Evolutionary conservation across 2,113 vertebrate species (phyloP).

Genomic region (Paradisaea rubra): DNA sequence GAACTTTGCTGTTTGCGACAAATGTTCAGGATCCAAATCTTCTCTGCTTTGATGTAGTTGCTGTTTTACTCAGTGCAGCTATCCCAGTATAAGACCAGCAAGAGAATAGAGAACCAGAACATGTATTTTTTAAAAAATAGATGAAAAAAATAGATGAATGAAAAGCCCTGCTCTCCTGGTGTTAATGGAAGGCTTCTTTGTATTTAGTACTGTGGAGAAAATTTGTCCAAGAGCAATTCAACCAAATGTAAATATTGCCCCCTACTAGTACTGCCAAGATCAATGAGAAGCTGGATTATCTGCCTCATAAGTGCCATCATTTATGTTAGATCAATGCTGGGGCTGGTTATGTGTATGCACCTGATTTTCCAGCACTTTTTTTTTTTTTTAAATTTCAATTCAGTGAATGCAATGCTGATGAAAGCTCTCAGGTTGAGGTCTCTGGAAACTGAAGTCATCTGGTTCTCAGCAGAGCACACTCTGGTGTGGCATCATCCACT

Average conservation of each 20-base stretch:
- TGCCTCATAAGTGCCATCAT: not conserved
- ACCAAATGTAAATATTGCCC: slow-evolving; percentile 34
- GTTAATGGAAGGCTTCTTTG: slow-evolving; percentile 43
- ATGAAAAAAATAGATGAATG: slow-evolving; percentile 20
- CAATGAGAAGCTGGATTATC: slow-evolving; percentile 9
- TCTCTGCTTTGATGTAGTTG: not conserved
- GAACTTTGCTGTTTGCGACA: not conserved
- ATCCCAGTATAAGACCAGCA: not conserved
- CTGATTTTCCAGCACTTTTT: not conserved
- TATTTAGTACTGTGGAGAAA: slow-evolving; percentile 36
- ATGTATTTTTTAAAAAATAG: not conserved
- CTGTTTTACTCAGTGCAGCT: not conserved
- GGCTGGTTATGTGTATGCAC: not conserved
- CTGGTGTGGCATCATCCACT: not conserved
- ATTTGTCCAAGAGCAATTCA: slow-evolving; percentile 33
- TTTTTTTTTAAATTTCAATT: not conserved
- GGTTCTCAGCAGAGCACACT: not conserved
- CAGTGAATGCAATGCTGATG: not conserved
- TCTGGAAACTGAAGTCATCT: not conserved
- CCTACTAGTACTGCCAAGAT: slow-evolving; percentile 23
- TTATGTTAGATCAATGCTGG: not conserved
- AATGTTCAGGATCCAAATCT: not conserved
- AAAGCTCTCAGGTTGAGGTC: not conserved
- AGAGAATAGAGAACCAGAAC: not conserved
- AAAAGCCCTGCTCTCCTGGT: slow-evolving; percentile 15